These are phyloP conservation scores for Nasonia giraulti DNA, from an alignment of 1,140 invertebrate species.

Conservation along the genomic window DNA sequence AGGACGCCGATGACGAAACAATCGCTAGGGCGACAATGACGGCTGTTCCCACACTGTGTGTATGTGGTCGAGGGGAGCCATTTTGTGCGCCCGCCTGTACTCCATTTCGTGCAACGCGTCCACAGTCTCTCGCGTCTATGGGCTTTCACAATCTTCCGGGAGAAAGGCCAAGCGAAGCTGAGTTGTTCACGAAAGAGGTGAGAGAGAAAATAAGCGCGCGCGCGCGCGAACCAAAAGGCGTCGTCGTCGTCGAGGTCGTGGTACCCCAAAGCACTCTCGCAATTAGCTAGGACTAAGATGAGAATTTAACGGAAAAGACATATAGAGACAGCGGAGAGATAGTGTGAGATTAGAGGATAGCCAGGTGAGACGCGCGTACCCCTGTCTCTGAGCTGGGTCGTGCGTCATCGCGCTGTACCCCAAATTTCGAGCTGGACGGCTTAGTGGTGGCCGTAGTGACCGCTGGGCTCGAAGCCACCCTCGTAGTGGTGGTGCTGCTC, in stretches of 20 bases:
- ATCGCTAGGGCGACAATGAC: background rate
- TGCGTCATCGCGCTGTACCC: background rate
- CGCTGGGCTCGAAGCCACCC: conserved; percentile 59
- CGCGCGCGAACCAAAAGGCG: background rate
- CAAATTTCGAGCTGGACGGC: background rate
- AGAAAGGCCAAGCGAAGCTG: background rate
- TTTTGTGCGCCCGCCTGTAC: background rate
- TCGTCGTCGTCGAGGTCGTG: background rate
- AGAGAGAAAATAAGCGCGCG: background rate
- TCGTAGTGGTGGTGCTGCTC: conserved; percentile 59
- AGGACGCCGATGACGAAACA: background rate
- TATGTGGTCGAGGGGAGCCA: background rate
- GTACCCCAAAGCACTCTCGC: conserved; percentile 31
- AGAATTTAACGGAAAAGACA: conserved; percentile 34
- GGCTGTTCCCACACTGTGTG: background rate
- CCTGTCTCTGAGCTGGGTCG: background rate
- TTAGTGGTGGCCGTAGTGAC: conserved; percentile 50
- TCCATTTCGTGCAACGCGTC: background rate
- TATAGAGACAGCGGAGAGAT: conserved; percentile 5
- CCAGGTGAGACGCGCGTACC: background rate
- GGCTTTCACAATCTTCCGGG: conserved; percentile 1
- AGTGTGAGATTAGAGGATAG: background rate
- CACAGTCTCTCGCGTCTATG: background rate
- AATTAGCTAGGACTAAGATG: conserved; percentile 38
- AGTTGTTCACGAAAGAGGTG: background rate